A percentile compares a stretch with the other conserved stretches of the same genome.
These are phyloP conservation scores for Frankliniella intonsa DNA, from an alignment of 2,888 invertebrate species.

Conservation along the genomic window DNA sequence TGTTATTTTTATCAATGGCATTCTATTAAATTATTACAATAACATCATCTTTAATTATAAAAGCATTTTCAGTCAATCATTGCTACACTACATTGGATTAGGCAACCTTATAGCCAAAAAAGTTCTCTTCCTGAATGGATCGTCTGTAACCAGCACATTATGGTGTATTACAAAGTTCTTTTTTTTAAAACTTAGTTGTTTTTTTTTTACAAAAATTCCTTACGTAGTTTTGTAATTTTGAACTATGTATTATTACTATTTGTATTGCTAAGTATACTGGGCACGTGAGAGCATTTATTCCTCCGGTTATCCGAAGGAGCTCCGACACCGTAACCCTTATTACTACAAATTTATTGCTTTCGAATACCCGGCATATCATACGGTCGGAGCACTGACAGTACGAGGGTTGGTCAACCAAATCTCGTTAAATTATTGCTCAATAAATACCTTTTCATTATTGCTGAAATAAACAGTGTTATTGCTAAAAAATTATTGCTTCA, in stretches of 20 bases:
- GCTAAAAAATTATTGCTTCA: background rate
- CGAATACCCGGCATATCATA: constrained; percentile 19
- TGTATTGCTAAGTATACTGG: constrained; percentile 6
- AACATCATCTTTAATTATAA: background rate
- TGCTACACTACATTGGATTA: background rate
- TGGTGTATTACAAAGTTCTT: background rate
- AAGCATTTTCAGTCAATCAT: background rate
- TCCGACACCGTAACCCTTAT: background rate
- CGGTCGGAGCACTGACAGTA: constrained; percentile 18
- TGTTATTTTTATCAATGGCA: background rate
- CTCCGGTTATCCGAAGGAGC: background rate
- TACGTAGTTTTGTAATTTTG: background rate
- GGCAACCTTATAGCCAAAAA: background rate
- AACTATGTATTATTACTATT: constrained; percentile 9
- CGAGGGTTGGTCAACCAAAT: background rate
- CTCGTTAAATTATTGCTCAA: constrained; percentile 1
- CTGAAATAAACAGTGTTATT: constrained; percentile 15
- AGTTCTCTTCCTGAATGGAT: background rate
- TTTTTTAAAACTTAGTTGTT: background rate
- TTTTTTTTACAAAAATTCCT: background rate
- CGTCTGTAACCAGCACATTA: background rate
- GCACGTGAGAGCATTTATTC: background rate
- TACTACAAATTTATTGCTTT: constrained; percentile 22
- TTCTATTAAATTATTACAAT: background rate
- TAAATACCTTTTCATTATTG: constrained; percentile 5